phyloP scores from a whole-genome alignment of 2,797 vertebrate genomes.

The Eidolon dupreanum region DNA sequence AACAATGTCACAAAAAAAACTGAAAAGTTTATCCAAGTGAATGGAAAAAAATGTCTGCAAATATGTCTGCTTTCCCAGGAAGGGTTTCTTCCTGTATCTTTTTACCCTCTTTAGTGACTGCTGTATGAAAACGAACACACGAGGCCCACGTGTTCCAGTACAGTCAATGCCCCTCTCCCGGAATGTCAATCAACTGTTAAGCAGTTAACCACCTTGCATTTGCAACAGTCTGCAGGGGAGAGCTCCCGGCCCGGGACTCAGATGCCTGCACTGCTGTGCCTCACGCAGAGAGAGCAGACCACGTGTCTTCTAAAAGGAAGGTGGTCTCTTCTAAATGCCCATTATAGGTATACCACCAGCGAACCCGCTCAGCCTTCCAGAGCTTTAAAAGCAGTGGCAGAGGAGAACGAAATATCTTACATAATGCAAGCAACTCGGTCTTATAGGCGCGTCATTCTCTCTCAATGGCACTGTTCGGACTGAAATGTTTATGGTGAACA shows the following conservation, averaged over 20 bases:
- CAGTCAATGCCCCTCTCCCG: neutral
- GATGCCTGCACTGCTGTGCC: neutral
- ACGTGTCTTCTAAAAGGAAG: neutral
- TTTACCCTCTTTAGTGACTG: neutral
- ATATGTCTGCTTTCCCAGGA: neutral
- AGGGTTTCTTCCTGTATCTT: neutral
- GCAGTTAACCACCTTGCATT: neutral
- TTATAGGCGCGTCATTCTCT: neutral
- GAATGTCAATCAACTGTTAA: neutral
- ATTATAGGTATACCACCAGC: neutral
- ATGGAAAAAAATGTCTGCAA: neutral
- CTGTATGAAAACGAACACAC: neutral
- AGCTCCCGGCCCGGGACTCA: neutral
- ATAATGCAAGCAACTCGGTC: neutral
- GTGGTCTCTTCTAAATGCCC: neutral
- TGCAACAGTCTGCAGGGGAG: neutral
- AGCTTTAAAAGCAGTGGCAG: neutral
- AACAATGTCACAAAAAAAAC: neutral
- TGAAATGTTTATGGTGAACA: neutral
- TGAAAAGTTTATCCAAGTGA: neutral
- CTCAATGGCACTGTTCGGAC: neutral
- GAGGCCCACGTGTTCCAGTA: neutral
- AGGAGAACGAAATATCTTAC: neutral
- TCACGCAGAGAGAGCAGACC: neutral
- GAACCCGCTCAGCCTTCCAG: neutral